A percentile compares a stretch with the other conserved stretches of the same genome.
These are phyloP conservation scores for Buceros bicornis DNA, from an alignment of 2,797 vertebrate genomes.

Conservation along the genomic window DNA sequence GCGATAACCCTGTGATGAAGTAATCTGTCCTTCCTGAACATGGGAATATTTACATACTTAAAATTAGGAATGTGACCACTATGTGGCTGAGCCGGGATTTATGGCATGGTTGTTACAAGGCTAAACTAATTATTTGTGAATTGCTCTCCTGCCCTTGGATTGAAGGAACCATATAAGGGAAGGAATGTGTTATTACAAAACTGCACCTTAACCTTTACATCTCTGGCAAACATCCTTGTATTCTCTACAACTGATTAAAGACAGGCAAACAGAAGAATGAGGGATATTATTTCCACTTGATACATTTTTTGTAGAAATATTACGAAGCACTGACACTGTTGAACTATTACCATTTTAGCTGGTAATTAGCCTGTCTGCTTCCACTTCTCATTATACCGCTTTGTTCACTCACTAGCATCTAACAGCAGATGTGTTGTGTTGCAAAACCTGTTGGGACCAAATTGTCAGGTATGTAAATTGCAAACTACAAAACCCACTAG, in stretches of 20 bases:
- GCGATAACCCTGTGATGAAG: neutral
- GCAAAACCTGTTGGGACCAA: neutral
- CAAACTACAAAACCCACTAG: neutral
- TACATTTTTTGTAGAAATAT: conserved; percentile 18
- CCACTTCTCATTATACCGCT: neutral
- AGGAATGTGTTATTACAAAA: conserved; percentile 66
- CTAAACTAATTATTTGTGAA: conserved; percentile 70
- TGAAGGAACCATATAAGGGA: conserved; percentile 53
- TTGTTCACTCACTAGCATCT: neutral
- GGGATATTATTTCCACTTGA: conserved; percentile 52
- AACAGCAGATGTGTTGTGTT: neutral
- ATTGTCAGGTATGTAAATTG: neutral
- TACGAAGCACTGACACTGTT: conserved; percentile 24
- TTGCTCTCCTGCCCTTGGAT: conserved; percentile 56
- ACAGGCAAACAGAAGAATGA: conserved; percentile 45
- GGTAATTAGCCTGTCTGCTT: neutral
- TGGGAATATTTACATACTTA: conserved; percentile 42
- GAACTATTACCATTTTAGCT: conserved; percentile 34
- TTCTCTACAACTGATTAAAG: conserved; percentile 62
- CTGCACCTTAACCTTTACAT: conserved; percentile 65
- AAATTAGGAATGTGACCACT: conserved; percentile 26
- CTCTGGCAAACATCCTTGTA: conserved; percentile 59
- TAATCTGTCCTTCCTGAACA: conserved; percentile 6
- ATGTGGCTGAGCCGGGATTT: neutral
- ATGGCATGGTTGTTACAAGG: conserved; percentile 23